Base-by-base conservation (phyloP, 1,140 invertebrate genomes). In the Ctenoplectra terminalis region DNA sequence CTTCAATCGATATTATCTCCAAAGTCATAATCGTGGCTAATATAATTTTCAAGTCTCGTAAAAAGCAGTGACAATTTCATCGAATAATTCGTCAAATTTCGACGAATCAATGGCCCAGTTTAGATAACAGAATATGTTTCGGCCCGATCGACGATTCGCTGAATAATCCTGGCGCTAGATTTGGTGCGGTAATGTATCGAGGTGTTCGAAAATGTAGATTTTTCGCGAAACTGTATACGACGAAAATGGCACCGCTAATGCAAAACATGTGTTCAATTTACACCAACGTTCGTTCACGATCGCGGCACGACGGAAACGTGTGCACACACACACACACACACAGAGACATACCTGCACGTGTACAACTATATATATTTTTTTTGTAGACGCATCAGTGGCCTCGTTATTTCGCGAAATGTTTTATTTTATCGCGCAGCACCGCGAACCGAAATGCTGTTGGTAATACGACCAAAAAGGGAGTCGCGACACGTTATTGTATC, bases 221-320 rank as follows among this genome's bases (percentile, higher is more conserved):
- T 80, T 64, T 61, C 77, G 43, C 31, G 58, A 72, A 50, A 72
- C 46, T 17, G 20, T 60, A 46, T 73, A 73, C n/a, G 8, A 8
- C 46, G 77, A 73, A 52, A 80, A 79, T 79, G 69, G 56, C 46
- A 50, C 17, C 17, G 70, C 77, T 80, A 80, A 80, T 80, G 77
- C 77, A 71, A 50, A 73, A 80, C 77, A 73, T 73, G 70, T 80
- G 77, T 80, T 54, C 70, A 72, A 80, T 80, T 80, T 73, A 71
- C 58, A 50, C 37, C 26, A 48, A 52, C 46, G 70, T 46, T 26
- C 71, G 58, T 71, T 58, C 76, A 23, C 37, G 37, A 73, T 43
- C 58, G 34, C 37, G 8, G 17, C 31, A 1, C 31, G 58, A 26
- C 17, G 26, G 48, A 43, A 64, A 13, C 13, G 26, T n/a, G 40